Conservation (phyloP, 2,888 invertebrate genomes). For the Drepana falcataria region DNA sequence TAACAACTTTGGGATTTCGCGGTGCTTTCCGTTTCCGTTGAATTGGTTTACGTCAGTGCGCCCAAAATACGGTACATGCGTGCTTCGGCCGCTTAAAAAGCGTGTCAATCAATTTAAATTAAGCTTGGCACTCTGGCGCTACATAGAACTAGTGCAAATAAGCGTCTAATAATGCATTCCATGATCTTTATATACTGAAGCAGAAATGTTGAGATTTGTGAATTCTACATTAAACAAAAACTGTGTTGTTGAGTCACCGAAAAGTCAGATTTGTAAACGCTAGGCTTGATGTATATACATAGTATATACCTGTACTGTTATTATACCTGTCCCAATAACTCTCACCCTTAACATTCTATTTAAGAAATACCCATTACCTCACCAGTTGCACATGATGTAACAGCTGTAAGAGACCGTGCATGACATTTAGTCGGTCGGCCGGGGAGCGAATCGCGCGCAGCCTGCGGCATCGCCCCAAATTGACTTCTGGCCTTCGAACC, state of each 20-base stretch:
- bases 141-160: constrained; percentile 32
- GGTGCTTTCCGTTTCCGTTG: constrained; percentile 56
- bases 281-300: no score
- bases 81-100: constrained; percentile 54
- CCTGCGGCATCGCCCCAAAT: constrained; percentile 56
- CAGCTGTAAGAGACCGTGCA: constrained; percentile 39
- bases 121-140: constrained; percentile 39
- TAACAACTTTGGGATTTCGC: constrained; percentile 45
- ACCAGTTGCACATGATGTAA: constrained; percentile 27
- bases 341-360: not conserved
- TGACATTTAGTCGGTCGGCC: constrained; percentile 54
- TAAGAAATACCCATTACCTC: not conserved
- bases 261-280: constrained; percentile 1
- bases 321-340: not conserved
- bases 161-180: constrained; percentile 13
- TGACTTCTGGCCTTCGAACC: constrained; percentile 58
- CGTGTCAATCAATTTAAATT: constrained; percentile 69
- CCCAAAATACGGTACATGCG: constrained; percentile 61
- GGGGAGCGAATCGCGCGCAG: constrained; percentile 44
- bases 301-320: no score
- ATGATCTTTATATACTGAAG: no score
- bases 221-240: not conserved
- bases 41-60: constrained; percentile 65
- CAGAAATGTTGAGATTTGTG: no score
- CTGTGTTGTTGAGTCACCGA: no score